Evolutionary conservation across 2,113 vertebrate genomes (phyloP), one percentile per base, ranked within the genome.

Genomic region (Columba janthina): DNA sequence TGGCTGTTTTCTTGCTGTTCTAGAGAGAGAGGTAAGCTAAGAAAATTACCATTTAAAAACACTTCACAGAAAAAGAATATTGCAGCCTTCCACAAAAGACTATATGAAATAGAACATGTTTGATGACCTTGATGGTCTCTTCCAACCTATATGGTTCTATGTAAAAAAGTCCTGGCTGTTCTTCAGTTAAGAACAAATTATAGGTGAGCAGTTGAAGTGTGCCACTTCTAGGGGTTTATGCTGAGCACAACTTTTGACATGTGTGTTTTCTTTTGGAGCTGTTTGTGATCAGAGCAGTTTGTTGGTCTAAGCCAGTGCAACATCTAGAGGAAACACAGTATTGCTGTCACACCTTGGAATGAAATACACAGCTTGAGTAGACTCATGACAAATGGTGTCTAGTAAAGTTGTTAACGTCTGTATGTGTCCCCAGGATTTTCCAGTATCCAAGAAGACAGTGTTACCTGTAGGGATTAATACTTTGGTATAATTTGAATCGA

Each of bases 1-100:
- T 54, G 98, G 98, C 84, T 99, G 98, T 93, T 99, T 99, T 94
- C 64, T 99, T 86, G 99, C 99, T 51, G 75, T 99, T 96, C 94
- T 99, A 87, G 97, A 86, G 81, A 98, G 98, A 97, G 97, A 99
- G 98, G 99, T 99, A 96, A 98, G 97, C 62, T 42, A 29, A 6
- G 15, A 84, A 92, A 90, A 72, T 15, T 15, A 61, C 21, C 10
- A 57, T 51, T 75, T 79, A 54, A 76, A 89, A 62, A 20, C 10
- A 42, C 22, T 70, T 56, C 7, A 74, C 10, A 70, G 32, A 44
- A 83, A 15, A 76, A 38, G 12, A 60, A 4, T 29, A 29, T 9
- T 62, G 53, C 18, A 8, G 0, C 57, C 75, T 76, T 44, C 22
- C 44, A 60, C 9, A 81, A 46, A 79, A 44, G 8, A 72, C 48